These are phyloP conservation scores for Drosophila gaucha DNA, from an alignment of 2,888 invertebrate species.

Conservation along the genomic window DNA sequence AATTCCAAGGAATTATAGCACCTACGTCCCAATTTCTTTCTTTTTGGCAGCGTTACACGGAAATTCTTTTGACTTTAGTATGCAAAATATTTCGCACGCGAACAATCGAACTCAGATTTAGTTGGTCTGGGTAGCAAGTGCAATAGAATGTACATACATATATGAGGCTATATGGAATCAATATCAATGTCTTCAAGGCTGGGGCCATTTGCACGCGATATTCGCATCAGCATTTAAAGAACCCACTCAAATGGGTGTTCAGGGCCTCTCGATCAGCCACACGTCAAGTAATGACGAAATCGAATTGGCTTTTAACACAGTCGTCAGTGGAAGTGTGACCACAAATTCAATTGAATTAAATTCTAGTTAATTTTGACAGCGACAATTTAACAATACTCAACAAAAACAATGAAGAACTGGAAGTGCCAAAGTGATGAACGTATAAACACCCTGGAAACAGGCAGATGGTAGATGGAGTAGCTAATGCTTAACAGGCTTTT, in stretches of 20 bases:
- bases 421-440: background rate
- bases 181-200: conserved; percentile 62
- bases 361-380: conserved; percentile 53
- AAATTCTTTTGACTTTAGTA: conserved; percentile 46
- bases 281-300: conserved; percentile 63
- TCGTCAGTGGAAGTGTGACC: conserved; percentile 59
- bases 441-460: conserved; percentile 2
- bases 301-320: conserved; percentile 42
- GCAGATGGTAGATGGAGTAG: too few relatives aligned
- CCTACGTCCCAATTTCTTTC: background rate
- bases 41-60: conserved; percentile 31
- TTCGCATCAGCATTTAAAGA: conserved; percentile 51
- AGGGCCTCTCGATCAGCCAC: conserved; percentile 30
- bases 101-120: conserved; percentile 26
- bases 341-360: conserved; percentile 72
- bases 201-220: conserved; percentile 61
- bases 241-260: conserved; percentile 31
- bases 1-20: conserved; percentile 25
- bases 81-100: conserved; percentile 45
- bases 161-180: conserved; percentile 22
- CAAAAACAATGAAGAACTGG: conserved; percentile 28
- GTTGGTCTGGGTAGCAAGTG: conserved; percentile 7
- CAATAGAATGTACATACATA: background rate
- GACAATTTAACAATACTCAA: conserved; percentile 45
- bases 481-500: background rate